Base-by-base conservation (phyloP, 2,888 invertebrate species). In the Xanthorhoe spadicearia region DNA sequence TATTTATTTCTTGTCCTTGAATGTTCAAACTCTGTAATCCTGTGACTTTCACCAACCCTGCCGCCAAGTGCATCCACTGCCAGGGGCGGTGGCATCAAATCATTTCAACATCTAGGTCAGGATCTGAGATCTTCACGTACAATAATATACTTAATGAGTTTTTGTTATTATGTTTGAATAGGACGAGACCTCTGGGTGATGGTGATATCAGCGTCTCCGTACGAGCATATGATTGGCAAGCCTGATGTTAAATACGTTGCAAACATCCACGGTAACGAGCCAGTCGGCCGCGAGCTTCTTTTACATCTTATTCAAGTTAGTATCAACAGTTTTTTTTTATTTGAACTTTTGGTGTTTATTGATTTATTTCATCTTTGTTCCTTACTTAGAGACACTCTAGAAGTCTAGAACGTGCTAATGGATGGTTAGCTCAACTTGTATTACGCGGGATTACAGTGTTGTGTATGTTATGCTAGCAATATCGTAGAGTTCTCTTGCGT, bases 221-320 rank as follows among this genome's bases (percentile, higher is more conserved):
- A 97, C 85, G 97, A 98, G 83, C 97, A 98, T 84, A 97, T 97
- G 96, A 95, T 97, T 74, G 98, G 98, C 59, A 97, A 99, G 85
- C 99, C 99, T 1, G 99, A 99, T 88, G 98, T 99, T 61, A 99
- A 99, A 89, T 99, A 99, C 87, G 97, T 99, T 61, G 99, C 97
- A 62, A 99, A 98, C 89, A 99, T 99, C 92, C 99, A 99, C 88
- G 99, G 99, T 68, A 99, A 99, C 85, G 99, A 98, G 89, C 97
- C 97, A 0, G 98, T 99, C 38, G 99, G 99, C 13, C 95, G 99
- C 28, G 99, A 99, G 89, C 92, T 99, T 78, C 95, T 99, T 82
- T 94, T 99, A 61, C 97, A 98, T 85, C 94, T 99, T 71, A 98
- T 99, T 78, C 96, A 97, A 86, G 97, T 96, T 87, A 74, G 81